These are phyloP conservation scores for Pseudomyrmex gracilis DNA, from an alignment of 1,140 invertebrate species.

Conservation along the genomic window DNA sequence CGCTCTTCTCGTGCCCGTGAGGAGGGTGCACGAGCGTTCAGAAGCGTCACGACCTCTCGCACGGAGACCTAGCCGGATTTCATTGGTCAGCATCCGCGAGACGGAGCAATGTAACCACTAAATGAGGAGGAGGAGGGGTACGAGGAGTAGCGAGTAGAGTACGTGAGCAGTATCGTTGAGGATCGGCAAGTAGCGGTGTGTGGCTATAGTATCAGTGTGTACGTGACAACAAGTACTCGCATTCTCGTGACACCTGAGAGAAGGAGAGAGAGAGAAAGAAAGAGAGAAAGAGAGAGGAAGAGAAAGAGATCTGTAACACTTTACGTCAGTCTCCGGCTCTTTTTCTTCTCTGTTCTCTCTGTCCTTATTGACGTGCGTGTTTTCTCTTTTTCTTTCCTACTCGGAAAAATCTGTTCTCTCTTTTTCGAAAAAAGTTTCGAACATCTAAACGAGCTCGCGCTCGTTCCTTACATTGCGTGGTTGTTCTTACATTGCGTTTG, in stretches of 20 bases:
- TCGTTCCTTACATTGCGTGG: neutral
- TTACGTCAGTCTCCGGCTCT: neutral
- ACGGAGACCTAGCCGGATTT: slow-evolving; percentile 18
- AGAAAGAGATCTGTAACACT: slow-evolving; percentile 13
- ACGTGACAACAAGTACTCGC: slow-evolving; percentile 8
- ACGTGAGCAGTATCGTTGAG: neutral
- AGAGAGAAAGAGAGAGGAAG: too few species aligned
- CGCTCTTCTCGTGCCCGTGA: neutral
- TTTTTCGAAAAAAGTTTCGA: neutral
- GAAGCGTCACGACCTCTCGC: slow-evolving; percentile 22
- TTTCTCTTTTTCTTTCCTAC: neutral
- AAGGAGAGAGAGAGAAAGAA: too few species aligned
- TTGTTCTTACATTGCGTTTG: neutral
- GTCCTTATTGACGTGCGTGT: neutral
- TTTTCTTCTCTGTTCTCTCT: neutral
- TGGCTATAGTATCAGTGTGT: neutral
- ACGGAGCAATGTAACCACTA: slow-evolving; percentile 14
- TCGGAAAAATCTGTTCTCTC: neutral
- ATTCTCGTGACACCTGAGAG: neutral
- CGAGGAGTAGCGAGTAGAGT: neutral
- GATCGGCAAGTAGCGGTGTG: slow-evolving; percentile 14
- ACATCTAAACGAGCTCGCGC: neutral
- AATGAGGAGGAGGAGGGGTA: neutral
- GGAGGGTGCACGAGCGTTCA: slow-evolving; percentile 5
- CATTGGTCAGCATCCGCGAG: slow-evolving; percentile 27